phyloP scores from a whole-genome alignment of 2,797 vertebrate species.

The Echiichthys vipera region DNA sequence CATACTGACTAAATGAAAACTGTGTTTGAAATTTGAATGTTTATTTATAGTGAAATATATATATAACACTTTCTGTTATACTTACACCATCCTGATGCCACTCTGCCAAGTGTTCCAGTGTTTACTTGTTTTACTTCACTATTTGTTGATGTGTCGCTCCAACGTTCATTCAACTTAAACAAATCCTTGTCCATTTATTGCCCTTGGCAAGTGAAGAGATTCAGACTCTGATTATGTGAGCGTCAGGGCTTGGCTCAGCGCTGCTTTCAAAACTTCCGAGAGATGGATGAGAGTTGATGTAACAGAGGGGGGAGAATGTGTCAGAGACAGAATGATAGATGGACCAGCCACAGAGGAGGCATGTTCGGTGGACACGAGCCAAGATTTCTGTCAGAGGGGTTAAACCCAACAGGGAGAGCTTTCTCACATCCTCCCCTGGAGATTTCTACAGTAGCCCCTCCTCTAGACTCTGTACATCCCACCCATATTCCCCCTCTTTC shows the following conservation, averaged over 20 bases:
- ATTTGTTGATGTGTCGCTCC: constrained; percentile 48
- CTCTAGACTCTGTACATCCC: constrained; percentile 6
- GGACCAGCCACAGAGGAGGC: constrained; percentile 58
- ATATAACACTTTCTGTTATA: background rate
- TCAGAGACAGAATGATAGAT: constrained; percentile 74
- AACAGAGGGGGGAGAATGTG: constrained; percentile 28
- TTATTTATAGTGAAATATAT: constrained; percentile 4
- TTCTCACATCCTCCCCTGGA: constrained; percentile 59
- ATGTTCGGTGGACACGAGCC: constrained; percentile 68
- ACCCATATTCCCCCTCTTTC: constrained; percentile 25
- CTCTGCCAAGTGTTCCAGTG: constrained; percentile 26
- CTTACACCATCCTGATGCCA: constrained; percentile 6
- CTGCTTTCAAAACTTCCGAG: constrained; percentile 58
- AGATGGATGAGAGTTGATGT: constrained; percentile 60
- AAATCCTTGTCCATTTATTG: constrained; percentile 54
- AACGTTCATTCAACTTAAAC: constrained; percentile 30
- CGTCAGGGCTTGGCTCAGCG: constrained; percentile 38
- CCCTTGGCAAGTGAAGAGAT: constrained; percentile 44
- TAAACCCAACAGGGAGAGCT: constrained; percentile 63
- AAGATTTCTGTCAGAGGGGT: constrained; percentile 52
- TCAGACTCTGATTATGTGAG: constrained; percentile 42
- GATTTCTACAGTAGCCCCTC: constrained; percentile 39
- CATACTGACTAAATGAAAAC: constrained; percentile 18
- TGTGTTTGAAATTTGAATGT: constrained; percentile 19
- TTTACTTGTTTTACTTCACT: constrained; percentile 32